Conservation (phyloP, 2,113 vertebrate genomes). For the Gambusia holbrooki region DNA sequence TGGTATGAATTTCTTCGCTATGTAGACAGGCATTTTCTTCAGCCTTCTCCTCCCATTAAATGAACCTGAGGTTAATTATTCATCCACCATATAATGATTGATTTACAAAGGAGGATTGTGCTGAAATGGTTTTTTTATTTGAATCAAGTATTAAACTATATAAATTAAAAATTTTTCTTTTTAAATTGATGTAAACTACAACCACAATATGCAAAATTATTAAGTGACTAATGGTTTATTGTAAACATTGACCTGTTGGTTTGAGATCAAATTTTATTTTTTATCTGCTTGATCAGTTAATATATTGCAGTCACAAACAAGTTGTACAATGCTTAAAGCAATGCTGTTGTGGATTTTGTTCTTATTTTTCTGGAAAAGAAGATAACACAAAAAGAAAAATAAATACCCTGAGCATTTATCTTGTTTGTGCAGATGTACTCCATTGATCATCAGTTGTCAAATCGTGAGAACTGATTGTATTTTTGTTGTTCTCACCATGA, state of each 20-base stretch:
- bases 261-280: conserved; percentile 39
- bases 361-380: conserved; percentile 6
- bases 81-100: conserved; percentile 57
- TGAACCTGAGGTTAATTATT: conserved; percentile 70
- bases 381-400: not conserved
- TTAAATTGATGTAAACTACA: conserved; percentile 17
- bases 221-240: conserved; percentile 12
- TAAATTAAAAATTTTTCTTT: not conserved
- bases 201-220: conserved; percentile 12
- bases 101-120: conserved; percentile 34
- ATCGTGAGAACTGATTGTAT: conserved; percentile 14
- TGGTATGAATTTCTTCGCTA: conserved; percentile 63
- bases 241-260: conserved; percentile 57
- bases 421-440: conserved; percentile 12
- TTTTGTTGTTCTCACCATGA: conserved; percentile 15
- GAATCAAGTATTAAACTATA: conserved; percentile 21
- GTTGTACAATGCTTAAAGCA: conserved; percentile 11
- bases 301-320: conserved; percentile 23
- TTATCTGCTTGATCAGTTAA: conserved; percentile 41
- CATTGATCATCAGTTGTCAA: conserved; percentile 25
- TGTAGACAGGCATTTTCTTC: conserved; percentile 60
- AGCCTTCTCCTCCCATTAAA: conserved; percentile 59
- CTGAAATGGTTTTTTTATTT: conserved; percentile 41
- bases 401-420: not conserved
- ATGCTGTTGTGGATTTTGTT: not conserved